phyloP scores from a whole-genome alignment of 2,888 invertebrate species.

The Dendrolimus pini region DNA sequence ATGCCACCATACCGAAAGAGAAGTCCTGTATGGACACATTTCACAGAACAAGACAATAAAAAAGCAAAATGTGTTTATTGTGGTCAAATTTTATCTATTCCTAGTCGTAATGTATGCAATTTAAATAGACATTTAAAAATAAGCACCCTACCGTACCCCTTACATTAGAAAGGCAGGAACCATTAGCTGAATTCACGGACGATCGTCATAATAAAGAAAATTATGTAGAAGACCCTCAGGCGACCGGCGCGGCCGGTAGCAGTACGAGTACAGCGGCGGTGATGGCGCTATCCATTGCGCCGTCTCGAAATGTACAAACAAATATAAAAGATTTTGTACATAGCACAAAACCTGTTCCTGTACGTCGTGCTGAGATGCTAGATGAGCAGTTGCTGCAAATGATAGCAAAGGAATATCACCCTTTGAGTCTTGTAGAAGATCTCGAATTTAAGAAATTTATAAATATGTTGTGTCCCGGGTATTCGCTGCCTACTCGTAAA shows the following conservation, averaged over 20 bases:
- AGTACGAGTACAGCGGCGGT: no score
- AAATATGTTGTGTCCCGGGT: not conserved
- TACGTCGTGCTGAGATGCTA: not conserved
- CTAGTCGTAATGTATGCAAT: constrained; percentile 5
- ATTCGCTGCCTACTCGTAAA: constrained; percentile 2
- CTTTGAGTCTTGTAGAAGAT: constrained; percentile 2
- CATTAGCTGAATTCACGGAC: no score
- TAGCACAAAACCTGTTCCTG: not conserved
- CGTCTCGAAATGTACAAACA: no score
- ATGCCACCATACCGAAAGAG: not conserved
- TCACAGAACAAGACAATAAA: not conserved
- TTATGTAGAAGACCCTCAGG: no score
- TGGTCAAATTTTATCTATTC: constrained; percentile 1
- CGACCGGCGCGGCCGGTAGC: no score
- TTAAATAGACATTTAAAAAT: constrained; percentile 1
- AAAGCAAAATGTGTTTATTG: not conserved
- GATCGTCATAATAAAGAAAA: no score
- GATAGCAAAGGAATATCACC: constrained; percentile 1
- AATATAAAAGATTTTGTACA: no score
- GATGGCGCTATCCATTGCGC: no score
- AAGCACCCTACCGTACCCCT: not conserved
- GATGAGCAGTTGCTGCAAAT: not conserved
- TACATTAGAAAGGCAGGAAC: no score
- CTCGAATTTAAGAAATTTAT: constrained; percentile 1
- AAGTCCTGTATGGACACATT: no score